Evolutionary conservation across 2,113 vertebrate species (phyloP), one percentile per base, ranked within the genome.

Genomic region (Anseranas semipalmata): DNA sequence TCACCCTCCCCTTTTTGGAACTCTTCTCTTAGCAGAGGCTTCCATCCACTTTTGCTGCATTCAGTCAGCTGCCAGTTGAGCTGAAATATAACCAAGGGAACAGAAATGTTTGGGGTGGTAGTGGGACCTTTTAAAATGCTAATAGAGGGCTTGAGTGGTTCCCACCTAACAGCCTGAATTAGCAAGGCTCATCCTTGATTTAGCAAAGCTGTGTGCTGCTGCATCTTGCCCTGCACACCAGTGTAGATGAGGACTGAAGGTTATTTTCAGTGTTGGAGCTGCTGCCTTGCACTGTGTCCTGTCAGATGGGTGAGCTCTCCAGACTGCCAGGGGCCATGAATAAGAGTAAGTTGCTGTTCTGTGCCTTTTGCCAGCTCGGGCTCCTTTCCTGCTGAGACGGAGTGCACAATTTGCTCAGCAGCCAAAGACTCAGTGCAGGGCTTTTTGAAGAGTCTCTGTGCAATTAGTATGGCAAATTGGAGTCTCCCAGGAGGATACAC

Each of bases 401-500:
- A 90, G 73, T 2, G 3, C 89, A 76, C 86, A 60, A 73, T 86
- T 97, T 96, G 89, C 95, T 97, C 89, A 80, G 92, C 89, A 97
- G 96, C 95, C 1, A 41, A 95, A 93, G 91, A 98, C 93, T 95
- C 96, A 97, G 97, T 22, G 11, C 46, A 75, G 87, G 60, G 94
- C 39, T 88, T 94, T 98, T 92, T 97, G 96, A 97, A 96, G 94
- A 98, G 97, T 96, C 97, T 98, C 97, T 78, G 77, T 90, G 96
- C 93, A 98, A 98, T 98, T 98, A 98, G 87, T 86, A 93, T 63
- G 89, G 97, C 97, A 98, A 98, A 98, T 97, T 97, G 96, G 96
- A 98, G 96, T 95, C 89, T 96, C 98, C 98, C 96, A 68, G 95
- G 97, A 97, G 97, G 95, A 96, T 97, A 97, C 95, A 93, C 66